Percentiles rank a stretch among this genome's conserved stretches.
Conservation (phyloP, 2,113 vertebrate species). For the Poeciliopsis prolifica region DNA sequence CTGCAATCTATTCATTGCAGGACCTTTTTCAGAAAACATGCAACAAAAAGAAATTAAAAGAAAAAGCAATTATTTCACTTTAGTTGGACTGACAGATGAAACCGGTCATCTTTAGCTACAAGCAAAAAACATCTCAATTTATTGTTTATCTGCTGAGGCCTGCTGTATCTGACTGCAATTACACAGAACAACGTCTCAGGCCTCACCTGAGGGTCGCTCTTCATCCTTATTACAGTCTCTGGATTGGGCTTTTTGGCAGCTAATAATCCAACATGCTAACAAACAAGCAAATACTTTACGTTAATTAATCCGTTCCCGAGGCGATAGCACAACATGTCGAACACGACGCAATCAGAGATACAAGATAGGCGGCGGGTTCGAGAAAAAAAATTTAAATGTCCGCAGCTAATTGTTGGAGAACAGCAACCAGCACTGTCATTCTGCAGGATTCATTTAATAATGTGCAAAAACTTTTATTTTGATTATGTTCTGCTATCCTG, state of each 20-base stretch:
- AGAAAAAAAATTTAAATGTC: no score
- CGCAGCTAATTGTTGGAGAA: no score
- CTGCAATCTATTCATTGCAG: not conserved
- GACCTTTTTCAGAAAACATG: constrained; percentile 19
- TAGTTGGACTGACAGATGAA: constrained; percentile 53
- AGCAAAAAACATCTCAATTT: constrained; percentile 16
- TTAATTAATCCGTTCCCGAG: not conserved
- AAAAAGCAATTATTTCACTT: constrained; percentile 38
- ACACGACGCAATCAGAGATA: not conserved
- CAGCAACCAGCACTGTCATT: no score
- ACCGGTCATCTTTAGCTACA: constrained; percentile 38
- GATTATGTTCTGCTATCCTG: not conserved
- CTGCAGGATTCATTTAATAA: no score
- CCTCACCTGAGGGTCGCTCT: not conserved
- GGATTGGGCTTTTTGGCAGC: not conserved
- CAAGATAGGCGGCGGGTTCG: not conserved
- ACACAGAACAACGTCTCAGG: not conserved
- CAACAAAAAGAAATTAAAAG: not conserved
- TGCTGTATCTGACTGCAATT: not conserved
- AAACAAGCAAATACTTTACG: not conserved
- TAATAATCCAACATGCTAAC: not conserved
- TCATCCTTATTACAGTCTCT: not conserved
- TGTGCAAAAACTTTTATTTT: no score
- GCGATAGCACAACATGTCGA: not conserved
- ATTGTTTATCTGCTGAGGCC: not conserved